Base-by-base conservation (phyloP, 2,888 invertebrate species). In the Sphecodes monilicornis region DNA sequence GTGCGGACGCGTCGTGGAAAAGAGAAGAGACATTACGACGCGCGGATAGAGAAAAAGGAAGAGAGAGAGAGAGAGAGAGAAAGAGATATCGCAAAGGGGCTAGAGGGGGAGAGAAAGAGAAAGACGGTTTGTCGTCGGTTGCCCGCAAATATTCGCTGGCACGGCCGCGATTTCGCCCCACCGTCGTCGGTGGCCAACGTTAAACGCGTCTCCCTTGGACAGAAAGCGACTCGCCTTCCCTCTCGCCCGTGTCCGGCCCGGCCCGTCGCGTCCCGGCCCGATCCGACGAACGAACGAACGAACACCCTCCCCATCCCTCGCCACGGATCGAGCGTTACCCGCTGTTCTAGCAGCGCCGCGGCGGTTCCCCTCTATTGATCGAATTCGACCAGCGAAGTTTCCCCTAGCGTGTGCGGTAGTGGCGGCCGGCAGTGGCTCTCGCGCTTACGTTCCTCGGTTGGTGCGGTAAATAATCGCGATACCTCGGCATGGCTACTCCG, bases 401-500 rank as follows among this genome's bases (percentile, higher is more conserved):
- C 91, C 91, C 91, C 90, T 90, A 91, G 91, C 90, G 89, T 87
- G 90, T 93, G 91, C 92, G 89, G 93, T 93, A 91, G 92, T 93
- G 91, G 86, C 85, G 80, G 88, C 89, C 88, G 89, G 85, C 85
- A 89, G 89, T 88, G 88, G 87, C 86, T 89, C 89, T 89, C 88
- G 88, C 86, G 89, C 84, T 89, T 87, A 88, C 88, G 88, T 89
- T 87, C 84, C 86, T 84, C 81, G 88, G 90, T 86, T 86, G 80
- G 91, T 89, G 90, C 88, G 85, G 76, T 87, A 87, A 89, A 89
- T 90, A 88, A 90, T 91, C 91, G 89, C 82, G 90, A 88, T 80
- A 88, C 91, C 91, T 95, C 96, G 96, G 95, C 96, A 98, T 98
- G 98, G 97, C 98, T 96, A 97, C 97, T 95, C 97, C 97, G 95